Conservation (phyloP, 1,140 invertebrate genomes). For the Atta colombica region DNA sequence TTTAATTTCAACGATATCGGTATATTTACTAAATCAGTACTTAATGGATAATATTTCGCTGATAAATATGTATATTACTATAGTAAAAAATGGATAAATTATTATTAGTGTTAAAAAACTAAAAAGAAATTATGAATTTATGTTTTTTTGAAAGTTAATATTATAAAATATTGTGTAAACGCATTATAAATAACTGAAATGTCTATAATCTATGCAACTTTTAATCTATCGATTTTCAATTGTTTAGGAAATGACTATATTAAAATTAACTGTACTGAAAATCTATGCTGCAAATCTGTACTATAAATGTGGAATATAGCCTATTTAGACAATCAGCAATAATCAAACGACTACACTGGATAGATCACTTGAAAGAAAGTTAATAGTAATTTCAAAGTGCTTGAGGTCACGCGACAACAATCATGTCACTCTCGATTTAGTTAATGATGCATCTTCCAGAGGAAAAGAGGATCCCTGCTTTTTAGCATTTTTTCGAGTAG, state of each 20-base stretch:
- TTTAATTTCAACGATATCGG: neutral
- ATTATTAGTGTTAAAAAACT: no score
- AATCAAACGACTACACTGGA: neutral
- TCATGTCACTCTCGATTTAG: constrained; percentile 21
- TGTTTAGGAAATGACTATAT: neutral
- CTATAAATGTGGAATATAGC: no score
- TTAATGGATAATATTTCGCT: neutral
- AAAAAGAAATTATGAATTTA: no score
- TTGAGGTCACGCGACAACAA: neutral
- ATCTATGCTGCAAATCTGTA: no score
- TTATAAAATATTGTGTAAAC: no score
- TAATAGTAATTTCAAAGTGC: constrained; percentile 26
- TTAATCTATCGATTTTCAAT: neutral
- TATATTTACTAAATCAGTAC: neutral
- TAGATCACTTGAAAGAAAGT: constrained; percentile 51
- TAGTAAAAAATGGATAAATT: no score
- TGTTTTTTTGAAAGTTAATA: no score
- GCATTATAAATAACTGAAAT: neutral
- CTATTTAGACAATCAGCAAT: neutral
- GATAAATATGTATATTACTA: neutral
- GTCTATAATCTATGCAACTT: neutral
- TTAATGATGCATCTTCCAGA: neutral
- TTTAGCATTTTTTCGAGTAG: neutral
- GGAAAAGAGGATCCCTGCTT: neutral
- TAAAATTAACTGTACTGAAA: no score